Evolutionary conservation across 2,113 vertebrate genomes (phyloP), one percentile per base, ranked within the genome.

Genomic region (Pedionomus torquatus): DNA sequence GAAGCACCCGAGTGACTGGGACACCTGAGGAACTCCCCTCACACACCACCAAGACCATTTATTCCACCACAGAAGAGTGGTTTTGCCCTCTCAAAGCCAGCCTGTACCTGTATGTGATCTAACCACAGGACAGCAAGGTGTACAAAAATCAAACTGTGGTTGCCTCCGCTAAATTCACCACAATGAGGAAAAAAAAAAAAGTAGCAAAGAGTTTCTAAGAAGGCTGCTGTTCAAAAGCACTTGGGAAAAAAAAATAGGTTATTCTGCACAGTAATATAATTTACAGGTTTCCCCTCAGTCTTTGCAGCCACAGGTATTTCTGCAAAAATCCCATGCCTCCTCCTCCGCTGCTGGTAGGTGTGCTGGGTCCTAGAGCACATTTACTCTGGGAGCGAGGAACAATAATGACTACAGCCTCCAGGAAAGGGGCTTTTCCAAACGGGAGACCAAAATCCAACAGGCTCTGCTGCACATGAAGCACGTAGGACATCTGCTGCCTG

Each of bases 301-400:
- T 65, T 5, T 11, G 39, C 64, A 92, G 85, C 21, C 17, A 24
- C 66, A 68, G 43, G 55, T 35, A 60, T 39, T 81, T 71, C 60
- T 64, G 64, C 48, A 87, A 58, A 75, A 84, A 55, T 21, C 39
- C 52, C 21, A 17, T 7, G 31, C 17, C 39, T 15, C 30, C 10
- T 35, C 58, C 57, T 66, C 46, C 64, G 46, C 35, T 0, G 0
- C 37, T 48, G n/a, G 31, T 35, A 17, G 25, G n/a, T 30, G n/a
- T 1, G 11, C 55, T 43, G n/a, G 9, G 35, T 8, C 55, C 85
- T 17, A 1, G 35, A 75, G 37, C 2, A 43, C n/a, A 10, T 26
- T 25, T 35, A 21, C 52, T n/a, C 70, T 15, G 28, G 52, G 46
- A 71, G 74, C 0, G 5, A 86, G 11, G 31, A 86, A 35, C 21